Evolutionary conservation across 2,888 invertebrate genomes (phyloP), one percentile per base, ranked within the genome.

Genomic region (Deilephila porcellus): DNA sequence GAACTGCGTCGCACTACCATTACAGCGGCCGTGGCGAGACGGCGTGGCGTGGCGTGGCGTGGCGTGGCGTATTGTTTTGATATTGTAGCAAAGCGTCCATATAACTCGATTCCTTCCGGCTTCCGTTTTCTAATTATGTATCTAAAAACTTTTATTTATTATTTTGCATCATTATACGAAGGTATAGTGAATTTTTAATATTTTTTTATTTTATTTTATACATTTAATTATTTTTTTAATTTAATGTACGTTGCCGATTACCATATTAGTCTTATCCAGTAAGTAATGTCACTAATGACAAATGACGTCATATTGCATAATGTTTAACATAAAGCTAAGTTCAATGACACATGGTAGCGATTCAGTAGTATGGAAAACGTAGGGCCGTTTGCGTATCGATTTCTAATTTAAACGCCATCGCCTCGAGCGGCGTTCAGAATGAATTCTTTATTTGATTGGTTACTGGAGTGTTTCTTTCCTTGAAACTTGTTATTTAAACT

Each of bases 291-390:
- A 32, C 32, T 45, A 14, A 45, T 11, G 45, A 45, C 3, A 45
- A 45, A 45, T 45, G 52, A 20, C 60, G 73, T 76, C 73, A 73
- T 75, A 76, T 75, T 73, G 73, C 74, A 75, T 73, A 75, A 67
- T 14, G 71, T 74, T 74, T 32, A 32, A 78, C 79, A 77, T 75
- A 74, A 77, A 80, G 80, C 76, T 73, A 77, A 76, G 90, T 85
- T 80, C 88, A 79, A 73, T 76, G 87, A 85, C 85, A 89, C 81
- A 85, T 87, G 85, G 86, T 81, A 85, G 83, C 82, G 83, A 87
- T 75, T 82, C 88, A 86, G 83, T 83, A 91, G 90, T 91, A 91
- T 88, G 90, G 87, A 90, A 90, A 90, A 87, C 83, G 84, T 84
- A 82, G 84, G 83, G 80, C 83, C 82, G 83, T 14, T 45, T 84